Conservation (phyloP, 2,888 invertebrate genomes). For the Hipparchia sbordonii region DNA sequence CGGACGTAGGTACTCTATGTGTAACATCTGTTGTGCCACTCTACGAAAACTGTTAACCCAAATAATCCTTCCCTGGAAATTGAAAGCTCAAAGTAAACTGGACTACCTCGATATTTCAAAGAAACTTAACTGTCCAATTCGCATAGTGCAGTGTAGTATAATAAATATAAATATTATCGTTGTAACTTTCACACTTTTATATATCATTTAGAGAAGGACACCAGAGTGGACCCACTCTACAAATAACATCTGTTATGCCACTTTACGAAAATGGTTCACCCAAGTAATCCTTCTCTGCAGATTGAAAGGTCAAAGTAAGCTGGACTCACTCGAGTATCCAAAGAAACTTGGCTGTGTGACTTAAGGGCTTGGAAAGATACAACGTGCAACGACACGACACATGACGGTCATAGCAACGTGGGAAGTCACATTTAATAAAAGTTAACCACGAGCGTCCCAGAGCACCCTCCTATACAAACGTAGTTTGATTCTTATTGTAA, state of each 20-base stretch:
- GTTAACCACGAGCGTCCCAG: too few relatives aligned
- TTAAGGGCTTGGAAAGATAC: not conserved
- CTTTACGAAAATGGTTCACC: conserved; percentile 6
- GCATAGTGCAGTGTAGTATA: too few relatives aligned
- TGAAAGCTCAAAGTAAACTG: too few relatives aligned
- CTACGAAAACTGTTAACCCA: too few relatives aligned
- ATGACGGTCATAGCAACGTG: not conserved
- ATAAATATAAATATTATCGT: not conserved
- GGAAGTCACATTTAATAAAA: too few relatives aligned
- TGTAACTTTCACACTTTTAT: not conserved
- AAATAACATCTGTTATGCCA: conserved; percentile 6
- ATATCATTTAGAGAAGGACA: not conserved
- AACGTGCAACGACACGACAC: not conserved
- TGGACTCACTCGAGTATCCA: conserved; percentile 1
- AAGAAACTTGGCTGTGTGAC: not conserved
- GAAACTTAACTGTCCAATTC: too few relatives aligned
- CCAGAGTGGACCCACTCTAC: not conserved
- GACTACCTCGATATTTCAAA: too few relatives aligned
- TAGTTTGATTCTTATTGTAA: too few relatives aligned
- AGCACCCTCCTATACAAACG: too few relatives aligned
- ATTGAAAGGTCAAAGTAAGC: conserved; percentile 17
- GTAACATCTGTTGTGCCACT: too few relatives aligned
- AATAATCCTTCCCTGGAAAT: too few relatives aligned
- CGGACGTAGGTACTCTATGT: too few relatives aligned
- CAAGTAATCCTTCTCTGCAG: not conserved